Evolutionary conservation across 2,797 vertebrate species (phyloP), one percentile per base, ranked within the genome.

Genomic region (Anabas testudineus): DNA sequence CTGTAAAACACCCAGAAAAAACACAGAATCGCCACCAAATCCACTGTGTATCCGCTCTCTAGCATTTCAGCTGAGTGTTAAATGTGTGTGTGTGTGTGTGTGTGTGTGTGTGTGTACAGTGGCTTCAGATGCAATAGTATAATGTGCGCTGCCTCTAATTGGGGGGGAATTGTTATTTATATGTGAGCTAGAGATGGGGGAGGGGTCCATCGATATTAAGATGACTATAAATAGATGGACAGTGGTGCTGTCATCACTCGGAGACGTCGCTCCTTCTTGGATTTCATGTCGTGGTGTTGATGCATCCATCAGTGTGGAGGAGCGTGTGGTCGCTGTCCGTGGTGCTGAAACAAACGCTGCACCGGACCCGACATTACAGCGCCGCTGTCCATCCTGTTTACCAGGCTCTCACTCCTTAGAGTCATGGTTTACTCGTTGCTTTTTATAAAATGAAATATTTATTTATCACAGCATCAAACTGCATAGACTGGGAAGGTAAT

Each of bases 211-310:
- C 78, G 88, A 91, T 91, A 93, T 93, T 90, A 90, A 91, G 80
- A 91, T 75, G 75, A 85, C 91, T 94, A 94, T 88, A 92, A 92
- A 93, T 95, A 93, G 92, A 87, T 78, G 63, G 36, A 58, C 67
- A 64, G 85, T 42, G 69, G 78, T 88, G 85, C 91, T 90, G 85
- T 67, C 73, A 71, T 80, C 71, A 55, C 61, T 76, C 66, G 61
- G 45, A 79, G 69, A 66, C 64, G 47, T 63, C 18, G 42, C 41
- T 55, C 47, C 45, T 53, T 14, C 42, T 58, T 19, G 2, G 21
- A 21, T 65, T 63, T 51, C 1, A 21, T 32, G 5, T 24, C 28
- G 4, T 55, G 22, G 15, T 15, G 55, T 37, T 3, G 24, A 64
- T 5, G 43, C 37, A 8, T 24, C 3, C 37, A 8, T 24, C 3